Evolutionary conservation across 35 echinoderm and acorn worm genomes (phyloP).

Genomic region (Anneissia japonica): DNA sequence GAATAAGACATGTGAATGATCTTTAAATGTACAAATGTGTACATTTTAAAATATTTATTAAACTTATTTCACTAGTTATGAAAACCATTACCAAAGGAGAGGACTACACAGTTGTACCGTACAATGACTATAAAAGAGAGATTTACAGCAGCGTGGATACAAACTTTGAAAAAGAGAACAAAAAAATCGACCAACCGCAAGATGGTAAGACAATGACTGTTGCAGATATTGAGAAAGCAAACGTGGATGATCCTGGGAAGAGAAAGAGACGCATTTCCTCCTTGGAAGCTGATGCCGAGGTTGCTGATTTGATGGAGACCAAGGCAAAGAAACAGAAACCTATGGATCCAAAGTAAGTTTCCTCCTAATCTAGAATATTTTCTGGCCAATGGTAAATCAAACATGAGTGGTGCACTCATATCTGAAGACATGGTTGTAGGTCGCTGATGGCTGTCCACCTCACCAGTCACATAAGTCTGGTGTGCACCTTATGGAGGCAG

Average conservation of each 20-base stretch:
- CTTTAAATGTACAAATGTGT: no score
- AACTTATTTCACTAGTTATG: constrained; percentile 7
- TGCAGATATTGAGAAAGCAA: background rate
- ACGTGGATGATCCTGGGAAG: background rate
- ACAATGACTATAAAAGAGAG: constrained; percentile 20
- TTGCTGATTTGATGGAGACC: constrained; percentile 57
- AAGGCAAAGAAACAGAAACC: constrained; percentile 58
- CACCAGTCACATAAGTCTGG: no score
- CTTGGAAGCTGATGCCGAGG: constrained; percentile 52
- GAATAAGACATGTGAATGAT: no score
- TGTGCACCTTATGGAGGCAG: no score
- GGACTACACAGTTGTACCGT: constrained; percentile 22
- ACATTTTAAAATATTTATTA: no score
- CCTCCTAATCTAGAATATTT: no score
- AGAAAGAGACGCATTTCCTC: background rate
- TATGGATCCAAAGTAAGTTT: constrained; percentile 81
- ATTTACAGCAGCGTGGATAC: constrained; percentile 1
- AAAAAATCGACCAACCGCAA: background rate
- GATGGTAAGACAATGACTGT: background rate
- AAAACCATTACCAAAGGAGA: constrained; percentile 11
- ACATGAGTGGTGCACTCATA: background rate
- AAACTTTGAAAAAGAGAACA: background rate
- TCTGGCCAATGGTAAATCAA: background rate
- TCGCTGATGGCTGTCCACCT: no score
- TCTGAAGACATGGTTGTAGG: no score